These are phyloP conservation scores for Erinaceus europaeus DNA, from an alignment of 2,113 vertebrate genomes.

Conservation along the genomic window DNA sequence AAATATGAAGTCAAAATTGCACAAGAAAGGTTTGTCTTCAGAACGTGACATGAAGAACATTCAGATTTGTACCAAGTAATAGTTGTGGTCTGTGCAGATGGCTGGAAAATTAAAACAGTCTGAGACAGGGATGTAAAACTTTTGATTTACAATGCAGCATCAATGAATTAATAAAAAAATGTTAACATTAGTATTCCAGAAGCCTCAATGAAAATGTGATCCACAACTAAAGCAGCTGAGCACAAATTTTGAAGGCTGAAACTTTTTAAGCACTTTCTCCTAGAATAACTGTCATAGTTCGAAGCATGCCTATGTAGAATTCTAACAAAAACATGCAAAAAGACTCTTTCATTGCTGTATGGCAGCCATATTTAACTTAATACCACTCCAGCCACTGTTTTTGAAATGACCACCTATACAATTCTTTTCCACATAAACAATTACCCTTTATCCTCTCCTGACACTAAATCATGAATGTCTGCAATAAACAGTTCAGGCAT, in stretches of 20 bases:
- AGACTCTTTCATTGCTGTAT: conserved; percentile 49
- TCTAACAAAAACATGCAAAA: conserved; percentile 55
- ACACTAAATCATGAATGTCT: conserved; percentile 51
- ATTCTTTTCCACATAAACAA: conserved; percentile 62
- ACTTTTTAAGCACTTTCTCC: conserved; percentile 45
- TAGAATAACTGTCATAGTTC: conserved; percentile 45
- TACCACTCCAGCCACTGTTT: conserved; percentile 7
- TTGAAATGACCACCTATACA: conserved; percentile 38
- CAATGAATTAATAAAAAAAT: conserved; percentile 71
- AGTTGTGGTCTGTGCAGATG: conserved; percentile 51
- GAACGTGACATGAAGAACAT: conserved; percentile 65
- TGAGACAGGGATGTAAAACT: conserved; percentile 61
- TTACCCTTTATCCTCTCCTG: conserved; percentile 20
- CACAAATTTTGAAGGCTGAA: conserved; percentile 38
- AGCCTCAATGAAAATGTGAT: conserved; percentile 56
- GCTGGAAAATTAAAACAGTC: conserved; percentile 64
- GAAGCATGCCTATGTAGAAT: conserved; percentile 35
- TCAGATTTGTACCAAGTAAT: conserved; percentile 70
- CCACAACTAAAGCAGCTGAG: conserved; percentile 70
- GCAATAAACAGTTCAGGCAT: conserved; percentile 23
- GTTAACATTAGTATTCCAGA: conserved; percentile 61
- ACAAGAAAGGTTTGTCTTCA: conserved; percentile 45
- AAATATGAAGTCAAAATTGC: conserved; percentile 48
- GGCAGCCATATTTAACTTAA: conserved; percentile 65
- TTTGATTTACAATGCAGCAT: conserved; percentile 67